Evolutionary conservation across 2,797 vertebrate species (phyloP).

Genomic region (Muscicapa striata): DNA sequence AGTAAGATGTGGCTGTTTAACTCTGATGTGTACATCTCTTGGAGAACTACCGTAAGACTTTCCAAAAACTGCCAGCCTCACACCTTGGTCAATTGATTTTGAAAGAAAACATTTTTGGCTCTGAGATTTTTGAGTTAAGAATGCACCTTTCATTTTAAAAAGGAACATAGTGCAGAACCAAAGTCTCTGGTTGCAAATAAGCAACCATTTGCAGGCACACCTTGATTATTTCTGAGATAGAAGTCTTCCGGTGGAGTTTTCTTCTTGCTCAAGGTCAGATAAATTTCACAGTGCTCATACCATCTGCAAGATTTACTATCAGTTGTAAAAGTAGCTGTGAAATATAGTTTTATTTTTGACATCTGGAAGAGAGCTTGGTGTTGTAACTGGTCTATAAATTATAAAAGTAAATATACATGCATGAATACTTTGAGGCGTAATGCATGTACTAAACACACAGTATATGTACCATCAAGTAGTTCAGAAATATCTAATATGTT

Average conservation of each 20-base stretch:
- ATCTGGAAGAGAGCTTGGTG: slow-evolving; percentile 34
- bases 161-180: neutral
- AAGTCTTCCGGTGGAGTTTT: neutral
- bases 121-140: neutral
- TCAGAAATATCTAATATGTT: slow-evolving; percentile 54
- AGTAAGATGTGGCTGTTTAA: neutral
- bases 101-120: neutral
- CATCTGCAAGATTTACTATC: slow-evolving; percentile 49
- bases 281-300: slow-evolving; percentile 37
- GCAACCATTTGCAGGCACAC: neutral
- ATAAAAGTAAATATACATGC: slow-evolving; percentile 62
- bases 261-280: slow-evolving; percentile 57
- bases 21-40: neutral
- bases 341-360: slow-evolving; percentile 55
- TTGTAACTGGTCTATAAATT: slow-evolving; percentile 59
- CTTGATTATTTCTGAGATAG: neutral
- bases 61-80: neutral
- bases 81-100: neutral
- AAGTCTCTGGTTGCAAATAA: neutral
- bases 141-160: neutral
- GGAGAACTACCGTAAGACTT: neutral
- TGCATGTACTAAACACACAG: slow-evolving; percentile 41
- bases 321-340: slow-evolving; percentile 58
- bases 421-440: slow-evolving; percentile 41
- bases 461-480: slow-evolving; percentile 62